These are phyloP conservation scores for Cheilosia impressa DNA, from an alignment of 2,888 invertebrate species.

Conservation along the genomic window DNA sequence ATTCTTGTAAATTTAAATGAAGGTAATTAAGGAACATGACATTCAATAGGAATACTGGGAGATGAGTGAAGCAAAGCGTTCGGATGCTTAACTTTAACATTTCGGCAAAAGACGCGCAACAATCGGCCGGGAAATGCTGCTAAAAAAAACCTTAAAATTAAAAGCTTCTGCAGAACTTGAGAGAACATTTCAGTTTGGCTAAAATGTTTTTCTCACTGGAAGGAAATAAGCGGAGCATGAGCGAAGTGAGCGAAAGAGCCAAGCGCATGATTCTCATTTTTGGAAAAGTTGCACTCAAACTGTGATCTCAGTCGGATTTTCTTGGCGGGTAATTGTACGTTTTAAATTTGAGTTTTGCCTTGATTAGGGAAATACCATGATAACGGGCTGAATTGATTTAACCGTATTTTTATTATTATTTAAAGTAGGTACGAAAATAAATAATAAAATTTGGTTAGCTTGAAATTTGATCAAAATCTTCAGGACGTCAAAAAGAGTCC, in stretches of 20 bases:
- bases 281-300: slow-evolving; percentile 13
- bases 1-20: slow-evolving; percentile 50
- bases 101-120: slow-evolving; percentile 64
- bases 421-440: too few relatives aligned
- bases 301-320: not conserved
- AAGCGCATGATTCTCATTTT: slow-evolving; percentile 44
- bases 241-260: slow-evolving; percentile 56
- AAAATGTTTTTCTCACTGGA: slow-evolving; percentile 12
- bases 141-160: not conserved
- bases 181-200: not conserved
- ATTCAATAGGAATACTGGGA: slow-evolving; percentile 4
- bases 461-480: too few relatives aligned
- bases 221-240: slow-evolving; percentile 13
- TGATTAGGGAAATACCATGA: not conserved
- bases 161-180: slow-evolving; percentile 32
- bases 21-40: slow-evolving; percentile 36
- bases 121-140: slow-evolving; percentile 52
- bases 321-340: slow-evolving; percentile 28
- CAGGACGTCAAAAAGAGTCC: too few relatives aligned
- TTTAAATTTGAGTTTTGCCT: not conserved
- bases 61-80: not conserved
- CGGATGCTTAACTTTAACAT: slow-evolving; percentile 29
- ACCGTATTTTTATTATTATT: too few relatives aligned
- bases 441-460: too few relatives aligned
- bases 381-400: not conserved